phyloP scores from a whole-genome alignment of 2,797 vertebrate species.

The Pangasius krempfi region DNA sequence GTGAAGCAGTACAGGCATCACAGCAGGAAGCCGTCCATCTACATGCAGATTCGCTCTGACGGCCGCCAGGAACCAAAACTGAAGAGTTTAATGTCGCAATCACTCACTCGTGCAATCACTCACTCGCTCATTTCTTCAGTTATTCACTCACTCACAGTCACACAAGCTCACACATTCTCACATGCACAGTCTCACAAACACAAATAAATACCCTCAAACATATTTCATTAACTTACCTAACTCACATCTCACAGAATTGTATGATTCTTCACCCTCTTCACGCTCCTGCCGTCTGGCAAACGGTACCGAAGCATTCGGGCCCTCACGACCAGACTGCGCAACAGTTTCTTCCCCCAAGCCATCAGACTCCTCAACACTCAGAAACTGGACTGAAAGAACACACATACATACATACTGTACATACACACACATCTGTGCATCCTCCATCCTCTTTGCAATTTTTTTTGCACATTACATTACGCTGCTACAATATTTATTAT shows the following conservation, averaged over 20 bases:
- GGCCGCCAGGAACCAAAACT: not conserved
- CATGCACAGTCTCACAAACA: not conserved
- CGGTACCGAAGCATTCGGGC: no score
- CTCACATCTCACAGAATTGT: not conserved
- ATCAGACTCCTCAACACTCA: no score
- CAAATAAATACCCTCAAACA: not conserved
- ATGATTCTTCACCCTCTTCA: no score
- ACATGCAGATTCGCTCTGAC: not conserved
- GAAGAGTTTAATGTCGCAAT: not conserved
- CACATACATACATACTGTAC: no score
- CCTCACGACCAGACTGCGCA: no score
- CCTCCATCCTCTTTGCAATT: no score
- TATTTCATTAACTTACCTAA: not conserved
- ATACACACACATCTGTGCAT: no score
- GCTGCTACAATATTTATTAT: no score
- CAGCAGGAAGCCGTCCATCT: slow-evolving; percentile 19
- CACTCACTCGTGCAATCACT: not conserved
- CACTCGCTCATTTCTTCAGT: not conserved
- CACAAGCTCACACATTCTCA: not conserved
- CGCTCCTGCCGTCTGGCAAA: no score
- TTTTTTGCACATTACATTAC: no score
- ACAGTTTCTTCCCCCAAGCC: no score
- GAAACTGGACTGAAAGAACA: no score
- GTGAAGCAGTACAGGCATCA: slow-evolving; percentile 10
- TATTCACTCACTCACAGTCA: not conserved